Base-by-base conservation (phyloP, 2,888 invertebrate genomes). In the Andrena bicolor region DNA sequence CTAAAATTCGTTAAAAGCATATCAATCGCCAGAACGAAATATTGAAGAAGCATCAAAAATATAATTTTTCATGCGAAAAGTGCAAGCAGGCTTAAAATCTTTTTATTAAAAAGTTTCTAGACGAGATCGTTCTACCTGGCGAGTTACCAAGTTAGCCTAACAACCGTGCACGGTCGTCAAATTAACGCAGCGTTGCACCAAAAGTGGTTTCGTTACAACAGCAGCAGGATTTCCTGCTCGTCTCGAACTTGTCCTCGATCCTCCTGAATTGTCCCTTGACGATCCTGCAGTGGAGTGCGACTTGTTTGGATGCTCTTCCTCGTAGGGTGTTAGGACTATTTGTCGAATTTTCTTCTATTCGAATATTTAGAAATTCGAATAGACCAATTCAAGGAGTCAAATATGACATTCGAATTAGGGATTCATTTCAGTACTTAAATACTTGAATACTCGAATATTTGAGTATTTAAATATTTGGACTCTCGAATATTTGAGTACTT, bases 71-170 rank as follows among this genome's bases (percentile, higher is more conserved):
- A 0, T 49, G 41, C 10, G 49, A 28, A 61, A 32, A 61, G 35
- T 16, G 41, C 30, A 20, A 23, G 48, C 2, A 30, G 30, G 61
- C 41, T 30, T 16, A 61, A 48, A 41, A 58, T 30, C n/a, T 28
- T 20, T 30, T 20, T 41, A 32, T 71, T 49, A 71, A 60, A 71
- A 71, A 71, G 58, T 70, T 61, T 61, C 30, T 30, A 49, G 48
- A 28, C 61, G 41, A 41, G 63, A 64, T 63, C 28, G 32, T 79
- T 76, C 69, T 69, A 79, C 49, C 69, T 76, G 69, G 58, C 53
- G 5, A 16, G 56, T 76, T n/a, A 64, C 10, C 28, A 10, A 68
- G 48, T 69, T 48, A 49, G 63, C 30, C 8, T 28, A 56, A 49
- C 76, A 64, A 64, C 65, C 26, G 48, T 48, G 41, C 2, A 48